Evolutionary conservation across 1,140 invertebrate species (phyloP), one percentile per base, ranked within the genome.

Genomic region (Eufriesea mexicana): DNA sequence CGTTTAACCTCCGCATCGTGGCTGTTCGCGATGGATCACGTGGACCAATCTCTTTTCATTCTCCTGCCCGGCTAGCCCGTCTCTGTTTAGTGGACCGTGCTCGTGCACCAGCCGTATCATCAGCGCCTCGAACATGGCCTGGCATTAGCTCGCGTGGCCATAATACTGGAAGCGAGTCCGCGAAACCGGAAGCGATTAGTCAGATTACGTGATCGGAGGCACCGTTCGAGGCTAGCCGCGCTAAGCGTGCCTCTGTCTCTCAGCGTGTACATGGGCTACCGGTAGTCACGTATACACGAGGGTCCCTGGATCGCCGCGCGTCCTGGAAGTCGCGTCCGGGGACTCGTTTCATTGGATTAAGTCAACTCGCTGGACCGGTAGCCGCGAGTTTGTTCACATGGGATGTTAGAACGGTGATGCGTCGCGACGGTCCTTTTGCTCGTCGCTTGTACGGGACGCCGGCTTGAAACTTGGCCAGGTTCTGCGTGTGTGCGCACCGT

Each of bases 171-270:
- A 91, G 89, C 84, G 51, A 87, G 83, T 88, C 90, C 81, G 66
- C 72, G 77, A 86, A 86, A 91, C 90, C 89, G 91, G 90, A 91
- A 91, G 86, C 91, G 91, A 91, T 91, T 90, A 91, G 89, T 89
- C 88, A 84, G 91, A 91, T 91, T 89, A 89, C 88, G 89, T 89
- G 91, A 91, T 91, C 86, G 90, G 87, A 89, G 86, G 89, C 83
- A 88, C 88, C 87, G 88, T 85, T 84, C 84, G 73, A 68, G 20
- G 25, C 49, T 76, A 77, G 49, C 79, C 68, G 72, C 51, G 83
- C 74, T 76, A 70, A 71, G 71, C 79, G 83, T 79, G 75, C 75
- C 54, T 23, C 51, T 54, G 8, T 16, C 18, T 71, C 16, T 25
- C 73, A 49, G 75, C 45, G 35, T 66, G 74, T 66, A 73, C 79